These are phyloP conservation scores for mouse (Mus musculus) DNA, from an alignment of 2,113 vertebrate genomes.

Conservation along the genomic window DNA sequence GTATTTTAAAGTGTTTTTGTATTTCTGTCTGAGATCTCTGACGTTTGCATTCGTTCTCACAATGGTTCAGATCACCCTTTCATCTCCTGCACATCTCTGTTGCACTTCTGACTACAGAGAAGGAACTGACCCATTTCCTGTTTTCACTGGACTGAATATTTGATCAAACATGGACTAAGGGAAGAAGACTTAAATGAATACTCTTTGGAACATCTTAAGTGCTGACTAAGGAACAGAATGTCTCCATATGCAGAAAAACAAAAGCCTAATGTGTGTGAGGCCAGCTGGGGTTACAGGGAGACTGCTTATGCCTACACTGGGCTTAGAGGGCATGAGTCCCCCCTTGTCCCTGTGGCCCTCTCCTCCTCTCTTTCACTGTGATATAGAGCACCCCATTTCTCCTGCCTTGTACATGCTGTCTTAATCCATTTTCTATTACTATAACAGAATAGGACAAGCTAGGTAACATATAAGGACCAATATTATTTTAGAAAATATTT, in stretches of 20 bases:
- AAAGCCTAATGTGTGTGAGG: not conserved
- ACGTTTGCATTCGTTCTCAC: not conserved
- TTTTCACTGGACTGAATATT: not conserved
- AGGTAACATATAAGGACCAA: not conserved
- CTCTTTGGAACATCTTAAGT: not conserved
- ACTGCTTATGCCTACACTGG: accelerated
- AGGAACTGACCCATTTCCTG: not conserved
- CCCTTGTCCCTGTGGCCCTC: no score
- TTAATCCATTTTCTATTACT: not conserved
- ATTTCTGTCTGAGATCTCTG: not conserved
- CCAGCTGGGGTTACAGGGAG: not conserved
- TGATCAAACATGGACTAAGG: not conserved
- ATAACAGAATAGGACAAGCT: not conserved
- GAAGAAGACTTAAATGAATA: not conserved
- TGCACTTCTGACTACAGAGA: not conserved
- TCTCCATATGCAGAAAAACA: not conserved
- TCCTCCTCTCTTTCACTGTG: not conserved
- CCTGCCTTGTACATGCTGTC: not conserved
- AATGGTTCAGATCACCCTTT: not conserved
- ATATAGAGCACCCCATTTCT: not conserved
- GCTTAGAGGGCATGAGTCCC: not conserved
- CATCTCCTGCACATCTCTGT: not conserved
- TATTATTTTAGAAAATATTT: slow-evolving; percentile 29
- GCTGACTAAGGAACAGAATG: not conserved
- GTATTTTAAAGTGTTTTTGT: not conserved